Evolutionary conservation across 2,113 vertebrate species (phyloP).

Genomic region (Leucoraja erinaceus): DNA sequence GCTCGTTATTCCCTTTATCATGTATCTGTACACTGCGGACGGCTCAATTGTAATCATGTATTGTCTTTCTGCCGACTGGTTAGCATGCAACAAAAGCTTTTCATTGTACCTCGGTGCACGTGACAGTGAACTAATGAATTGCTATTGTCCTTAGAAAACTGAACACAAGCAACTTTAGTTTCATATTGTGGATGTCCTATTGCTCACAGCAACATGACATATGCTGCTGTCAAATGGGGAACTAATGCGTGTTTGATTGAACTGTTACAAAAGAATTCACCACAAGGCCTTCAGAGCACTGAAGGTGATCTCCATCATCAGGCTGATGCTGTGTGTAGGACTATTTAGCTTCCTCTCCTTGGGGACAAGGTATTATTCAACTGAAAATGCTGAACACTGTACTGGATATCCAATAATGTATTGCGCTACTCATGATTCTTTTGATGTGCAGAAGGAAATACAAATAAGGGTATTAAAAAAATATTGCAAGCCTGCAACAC

Average conservation of each 20-base stretch:
- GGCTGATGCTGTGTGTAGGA: not conserved
- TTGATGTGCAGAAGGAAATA: not conserved
- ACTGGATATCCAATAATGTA: not conserved
- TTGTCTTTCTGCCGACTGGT: no score
- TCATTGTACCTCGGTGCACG: no score
- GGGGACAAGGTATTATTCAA: not conserved
- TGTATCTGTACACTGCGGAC: no score
- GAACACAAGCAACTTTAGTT: not conserved
- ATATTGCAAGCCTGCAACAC: not conserved
- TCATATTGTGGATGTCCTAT: not conserved
- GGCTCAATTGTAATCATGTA: no score
- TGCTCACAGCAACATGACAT: not conserved
- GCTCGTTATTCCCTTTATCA: no score
- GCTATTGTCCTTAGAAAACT: not conserved
- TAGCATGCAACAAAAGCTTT: no score
- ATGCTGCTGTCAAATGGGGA: slow-evolving; percentile 10
- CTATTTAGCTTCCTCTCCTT: slow-evolving; percentile 21
- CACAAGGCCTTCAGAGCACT: slow-evolving; percentile 7
- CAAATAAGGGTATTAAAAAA: not conserved
- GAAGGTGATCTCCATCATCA: slow-evolving; percentile 9
- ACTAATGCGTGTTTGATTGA: slow-evolving; percentile 18
- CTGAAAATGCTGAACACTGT: not conserved
- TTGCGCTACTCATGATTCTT: not conserved
- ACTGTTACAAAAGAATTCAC: slow-evolving; percentile 21
- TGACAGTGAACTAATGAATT: no score